Conservation (phyloP, 2,797 vertebrate species). For the Phrynocephalus guinanensis region DNA sequence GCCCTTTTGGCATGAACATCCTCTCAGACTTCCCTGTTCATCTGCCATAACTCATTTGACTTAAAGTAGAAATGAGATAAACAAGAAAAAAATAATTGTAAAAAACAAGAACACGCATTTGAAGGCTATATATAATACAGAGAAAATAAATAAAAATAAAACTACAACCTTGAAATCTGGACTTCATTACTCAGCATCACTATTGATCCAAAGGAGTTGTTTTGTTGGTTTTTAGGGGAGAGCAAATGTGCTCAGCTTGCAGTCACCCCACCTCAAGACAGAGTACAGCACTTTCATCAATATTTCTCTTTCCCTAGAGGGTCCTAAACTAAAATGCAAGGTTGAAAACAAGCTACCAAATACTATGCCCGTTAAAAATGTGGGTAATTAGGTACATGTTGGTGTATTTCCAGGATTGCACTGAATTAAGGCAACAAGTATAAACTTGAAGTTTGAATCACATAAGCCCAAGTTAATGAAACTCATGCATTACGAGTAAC, state of each 20-base stretch:
- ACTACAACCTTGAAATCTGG: neutral
- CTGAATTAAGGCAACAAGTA: neutral
- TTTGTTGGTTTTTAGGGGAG: neutral
- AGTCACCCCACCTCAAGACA: neutral
- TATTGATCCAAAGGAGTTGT: neutral
- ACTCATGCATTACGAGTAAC: neutral
- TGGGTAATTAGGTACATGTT: neutral
- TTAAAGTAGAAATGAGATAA: slow-evolving; percentile 3
- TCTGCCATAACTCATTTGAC: neutral
- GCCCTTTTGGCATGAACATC: rapidly evolving
- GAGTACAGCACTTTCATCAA: neutral
- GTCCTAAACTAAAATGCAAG: neutral
- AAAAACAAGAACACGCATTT: neutral
- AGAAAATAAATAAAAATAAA: neutral
- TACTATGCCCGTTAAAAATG: neutral
- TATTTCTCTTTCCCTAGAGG: neutral
- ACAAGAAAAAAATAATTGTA: neutral
- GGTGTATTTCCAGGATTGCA: too few species aligned
- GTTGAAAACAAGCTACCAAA: neutral
- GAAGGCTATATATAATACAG: neutral
- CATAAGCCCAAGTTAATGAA: neutral
- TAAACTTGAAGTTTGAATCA: neutral
- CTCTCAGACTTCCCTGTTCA: neutral
- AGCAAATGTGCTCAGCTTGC: neutral
- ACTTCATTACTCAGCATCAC: neutral